A percentile compares a stretch with the other conserved stretches of the same genome.
phyloP scores from a whole-genome alignment of 2,797 vertebrate genomes.

The Ctenopoma kingsleyae region DNA sequence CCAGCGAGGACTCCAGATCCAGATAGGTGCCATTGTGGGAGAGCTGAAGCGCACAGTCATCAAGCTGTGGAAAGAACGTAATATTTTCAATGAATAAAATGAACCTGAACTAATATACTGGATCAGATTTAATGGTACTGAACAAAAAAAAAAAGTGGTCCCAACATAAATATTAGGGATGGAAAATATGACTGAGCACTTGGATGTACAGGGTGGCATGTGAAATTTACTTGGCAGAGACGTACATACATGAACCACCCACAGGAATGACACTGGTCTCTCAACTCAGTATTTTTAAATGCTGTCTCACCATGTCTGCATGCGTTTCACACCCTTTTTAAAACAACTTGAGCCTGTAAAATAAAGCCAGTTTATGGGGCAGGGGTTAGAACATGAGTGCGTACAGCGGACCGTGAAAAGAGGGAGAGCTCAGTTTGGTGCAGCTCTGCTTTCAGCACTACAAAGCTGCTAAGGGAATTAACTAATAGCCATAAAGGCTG shows the following conservation, averaged over 20 bases:
- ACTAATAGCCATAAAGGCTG: slow-evolving; percentile 61
- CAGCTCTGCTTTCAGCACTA: slow-evolving; percentile 65
- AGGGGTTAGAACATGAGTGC: slow-evolving; percentile 42
- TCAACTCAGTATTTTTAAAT: slow-evolving; percentile 21
- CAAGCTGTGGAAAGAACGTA: slow-evolving; percentile 83
- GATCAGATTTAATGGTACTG: neutral
- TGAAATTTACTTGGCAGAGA: slow-evolving; percentile 34
- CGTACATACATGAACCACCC: slow-evolving; percentile 36
- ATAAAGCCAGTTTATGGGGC: slow-evolving; percentile 50
- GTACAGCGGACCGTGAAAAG: slow-evolving; percentile 47
- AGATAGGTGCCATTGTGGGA: slow-evolving; percentile 95
- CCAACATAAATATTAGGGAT: slow-evolving; percentile 19
- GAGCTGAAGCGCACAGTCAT: slow-evolving; percentile 94
- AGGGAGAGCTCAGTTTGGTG: slow-evolving; percentile 30
- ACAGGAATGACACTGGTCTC: slow-evolving; percentile 49
- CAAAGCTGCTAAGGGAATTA: slow-evolving; percentile 69
- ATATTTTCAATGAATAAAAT: neutral
- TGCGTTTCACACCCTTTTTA: slow-evolving; percentile 61
- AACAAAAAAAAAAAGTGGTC: slow-evolving; percentile 5
- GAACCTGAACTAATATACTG: neutral
- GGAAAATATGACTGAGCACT: slow-evolving; percentile 41
- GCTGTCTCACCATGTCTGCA: slow-evolving; percentile 18
- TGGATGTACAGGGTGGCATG: slow-evolving; percentile 16
- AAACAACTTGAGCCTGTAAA: slow-evolving; percentile 59
- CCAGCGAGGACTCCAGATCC: slow-evolving; percentile 95